A percentile compares a stretch with the other conserved stretches of the same genome.
Evolutionary conservation across 2,797 vertebrate species (phyloP).

Genomic region (Tachyglossus aculeatus): DNA sequence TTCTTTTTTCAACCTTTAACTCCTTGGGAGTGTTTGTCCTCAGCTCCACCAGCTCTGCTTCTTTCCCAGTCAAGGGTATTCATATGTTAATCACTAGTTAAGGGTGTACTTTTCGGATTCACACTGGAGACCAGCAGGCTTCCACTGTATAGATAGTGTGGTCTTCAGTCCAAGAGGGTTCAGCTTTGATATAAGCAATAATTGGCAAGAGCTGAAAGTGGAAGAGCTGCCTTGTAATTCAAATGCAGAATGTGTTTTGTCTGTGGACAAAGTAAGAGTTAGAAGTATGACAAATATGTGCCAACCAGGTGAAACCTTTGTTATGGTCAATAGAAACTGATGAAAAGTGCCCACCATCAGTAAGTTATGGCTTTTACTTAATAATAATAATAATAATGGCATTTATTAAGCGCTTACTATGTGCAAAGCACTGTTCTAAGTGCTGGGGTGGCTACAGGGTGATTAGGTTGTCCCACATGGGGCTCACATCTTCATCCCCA

Average conservation of each 20-base stretch:
- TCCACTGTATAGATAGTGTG: neutral
- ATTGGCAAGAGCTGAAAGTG: neutral
- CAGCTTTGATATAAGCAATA: neutral
- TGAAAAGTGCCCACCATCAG: no score
- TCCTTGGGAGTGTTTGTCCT: neutral
- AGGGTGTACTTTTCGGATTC: neutral
- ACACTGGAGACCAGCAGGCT: neutral
- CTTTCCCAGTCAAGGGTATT: neutral
- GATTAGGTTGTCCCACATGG: no score
- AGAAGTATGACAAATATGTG: no score
- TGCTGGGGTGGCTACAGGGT: no score
- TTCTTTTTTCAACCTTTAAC: neutral
- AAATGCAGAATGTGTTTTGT: neutral
- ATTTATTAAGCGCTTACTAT: no score
- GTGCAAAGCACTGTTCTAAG: no score
- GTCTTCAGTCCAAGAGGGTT: neutral
- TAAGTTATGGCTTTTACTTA: no score
- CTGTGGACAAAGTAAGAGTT: neutral
- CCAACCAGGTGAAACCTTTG: no score
- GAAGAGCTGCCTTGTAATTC: neutral
- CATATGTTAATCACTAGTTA: slow-evolving; percentile 1
- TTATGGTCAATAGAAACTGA: no score
- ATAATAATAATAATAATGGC: no score
- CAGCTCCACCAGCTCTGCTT: neutral
- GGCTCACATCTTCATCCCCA: no score